A percentile compares a stretch with the other conserved stretches of the same genome.
phyloP scores from a whole-genome alignment of 2,113 vertebrate genomes.

The Paramormyrops kingsleyae region DNA sequence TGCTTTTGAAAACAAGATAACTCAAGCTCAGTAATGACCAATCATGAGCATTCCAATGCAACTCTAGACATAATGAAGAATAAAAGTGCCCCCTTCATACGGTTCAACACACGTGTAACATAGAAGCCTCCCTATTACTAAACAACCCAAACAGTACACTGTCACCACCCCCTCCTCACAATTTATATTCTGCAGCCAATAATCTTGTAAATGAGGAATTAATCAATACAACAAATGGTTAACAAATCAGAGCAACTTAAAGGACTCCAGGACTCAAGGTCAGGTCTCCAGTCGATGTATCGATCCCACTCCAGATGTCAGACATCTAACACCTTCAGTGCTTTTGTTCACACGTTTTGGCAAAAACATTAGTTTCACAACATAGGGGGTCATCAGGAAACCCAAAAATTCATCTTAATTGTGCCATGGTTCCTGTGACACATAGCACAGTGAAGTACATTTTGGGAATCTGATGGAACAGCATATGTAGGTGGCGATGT shows the following conservation, averaged over 20 bases:
- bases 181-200: slow-evolving; percentile 42
- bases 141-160: neutral
- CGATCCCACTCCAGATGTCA: slow-evolving; percentile 20
- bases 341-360: neutral
- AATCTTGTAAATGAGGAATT: slow-evolving; percentile 44
- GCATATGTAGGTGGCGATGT: neutral
- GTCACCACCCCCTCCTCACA: slow-evolving; percentile 33
- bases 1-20: neutral
- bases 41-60: neutral
- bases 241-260: slow-evolving; percentile 19
- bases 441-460: neutral
- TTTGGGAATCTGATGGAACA: neutral
- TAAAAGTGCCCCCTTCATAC: neutral
- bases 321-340: neutral
- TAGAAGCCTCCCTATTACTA: neutral
- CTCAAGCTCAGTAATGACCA: neutral
- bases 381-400: neutral
- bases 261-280: slow-evolving; percentile 20
- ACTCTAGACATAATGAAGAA: neutral
- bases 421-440: no score
- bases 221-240: slow-evolving; percentile 16
- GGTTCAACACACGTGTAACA: neutral
- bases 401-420: neutral
- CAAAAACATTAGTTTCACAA: neutral
- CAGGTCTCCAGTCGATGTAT: slow-evolving; percentile 18